These are phyloP conservation scores for Pitta sordida DNA, from an alignment of 2,113 vertebrate species.

Conservation along the genomic window DNA sequence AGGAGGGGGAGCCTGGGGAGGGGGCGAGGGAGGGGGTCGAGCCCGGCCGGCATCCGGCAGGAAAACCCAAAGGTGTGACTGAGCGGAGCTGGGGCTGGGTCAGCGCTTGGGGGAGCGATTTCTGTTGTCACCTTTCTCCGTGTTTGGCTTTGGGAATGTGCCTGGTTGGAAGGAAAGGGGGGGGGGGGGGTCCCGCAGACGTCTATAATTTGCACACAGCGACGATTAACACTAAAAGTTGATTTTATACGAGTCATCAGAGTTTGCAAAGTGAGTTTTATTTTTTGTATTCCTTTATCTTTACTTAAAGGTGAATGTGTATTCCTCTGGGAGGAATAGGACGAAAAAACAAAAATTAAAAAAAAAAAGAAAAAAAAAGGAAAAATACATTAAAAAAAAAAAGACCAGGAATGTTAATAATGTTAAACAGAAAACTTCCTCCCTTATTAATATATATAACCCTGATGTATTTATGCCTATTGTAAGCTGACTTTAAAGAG, in stretches of 20 bases:
- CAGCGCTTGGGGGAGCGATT: not conserved
- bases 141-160: constrained; percentile 41
- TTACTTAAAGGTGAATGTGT: constrained; percentile 83
- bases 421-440: constrained; percentile 82
- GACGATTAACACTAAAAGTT: constrained; percentile 73
- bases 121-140: constrained; percentile 18
- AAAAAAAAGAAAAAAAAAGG: constrained; percentile 36
- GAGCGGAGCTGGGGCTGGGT: not conserved
- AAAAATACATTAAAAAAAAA: not conserved
- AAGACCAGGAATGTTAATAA: constrained; percentile 76
- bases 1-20: not conserved
- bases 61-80: not conserved
- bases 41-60: not conserved
- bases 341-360: constrained; percentile 72
- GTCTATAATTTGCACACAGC: constrained; percentile 74
- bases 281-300: constrained; percentile 83
- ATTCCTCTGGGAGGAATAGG: constrained; percentile 87
- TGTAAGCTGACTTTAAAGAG: constrained; percentile 74
- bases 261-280: constrained; percentile 81
- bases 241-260: constrained; percentile 79
- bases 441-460: constrained; percentile 81
- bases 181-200: constrained; percentile 59
- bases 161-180: constrained; percentile 63
- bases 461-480: constrained; percentile 80
- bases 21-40: not conserved